Evolutionary conservation across 2,797 vertebrate genomes (phyloP), one percentile per base, ranked within the genome.

Genomic region (Girardinus metallicus): DNA sequence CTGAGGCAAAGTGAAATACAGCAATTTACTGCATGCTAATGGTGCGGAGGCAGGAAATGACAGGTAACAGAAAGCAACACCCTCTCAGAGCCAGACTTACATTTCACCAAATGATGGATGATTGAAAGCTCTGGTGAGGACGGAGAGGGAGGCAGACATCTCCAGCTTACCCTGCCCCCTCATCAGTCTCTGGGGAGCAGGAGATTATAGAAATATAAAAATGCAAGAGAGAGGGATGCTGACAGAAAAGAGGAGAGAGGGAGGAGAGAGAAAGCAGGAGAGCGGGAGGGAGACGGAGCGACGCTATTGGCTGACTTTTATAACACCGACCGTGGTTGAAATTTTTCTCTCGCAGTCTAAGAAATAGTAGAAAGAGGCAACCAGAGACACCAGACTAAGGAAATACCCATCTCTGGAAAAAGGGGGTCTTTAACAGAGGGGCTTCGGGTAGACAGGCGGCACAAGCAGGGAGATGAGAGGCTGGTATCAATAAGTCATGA

Each of bases 131-230:
- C 57, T 41, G 57, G 74, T 41, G 80, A 43, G 21, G 76, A 85
- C 72, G n/a, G 51, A 70, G 76, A 55, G 70, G 66, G 62, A 81
- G 11, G 44, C 68, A 91, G 81, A 92, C 89, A 92, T 94, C 92
- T 91, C n/a, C 88, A 86, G 87, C 83, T 81, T 90, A 86, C 94
- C 93, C 90, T 93, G 92, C 94, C 93, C 91, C 93, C 90, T 91
- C 89, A 90, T 88, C 88, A 70, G 81, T 94, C 94, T 90, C 89
- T 73, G 79, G 90, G 93, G 93, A 94, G 86, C 80, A 80, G 91
- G 90, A 76, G 91, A 94, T 93, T 94, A 94, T 91, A 86, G 88
- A 93, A 94, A 94, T 93, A 89, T 88, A 80, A 83, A 91, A 92
- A 91, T 84, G 87, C 64, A 75, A 77, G 82, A 77, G 87, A 82